Percentiles rank a stretch among this genome's conserved stretches.
Conservation (phyloP, 2,113 vertebrate genomes). For the Xenopus tropicalis region DNA sequence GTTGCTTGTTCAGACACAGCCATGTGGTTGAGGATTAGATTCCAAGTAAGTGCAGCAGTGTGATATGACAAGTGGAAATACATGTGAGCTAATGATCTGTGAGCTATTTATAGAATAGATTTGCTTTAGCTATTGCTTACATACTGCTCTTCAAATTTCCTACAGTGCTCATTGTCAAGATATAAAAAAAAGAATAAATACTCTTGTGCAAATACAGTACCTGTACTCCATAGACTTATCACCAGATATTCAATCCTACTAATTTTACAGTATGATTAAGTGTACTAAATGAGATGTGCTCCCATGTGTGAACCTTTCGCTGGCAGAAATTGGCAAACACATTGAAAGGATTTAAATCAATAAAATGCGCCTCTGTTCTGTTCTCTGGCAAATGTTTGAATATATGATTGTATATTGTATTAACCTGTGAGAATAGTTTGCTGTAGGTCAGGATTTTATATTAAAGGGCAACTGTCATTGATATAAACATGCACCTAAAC, state of each 20-base stretch:
- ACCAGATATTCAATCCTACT: constrained; percentile 21
- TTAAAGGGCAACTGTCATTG: no score
- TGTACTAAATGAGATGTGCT: constrained; percentile 7
- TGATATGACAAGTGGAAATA: constrained; percentile 21
- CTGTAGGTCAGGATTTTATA: no score
- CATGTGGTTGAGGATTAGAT: background rate
- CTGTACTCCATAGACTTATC: constrained; percentile 12
- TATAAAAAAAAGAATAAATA: constrained; percentile 24
- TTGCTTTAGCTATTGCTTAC: constrained; percentile 11
- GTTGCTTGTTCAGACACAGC: no score
- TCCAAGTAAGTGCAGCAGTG: constrained; percentile 4
- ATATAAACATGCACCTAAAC: no score
- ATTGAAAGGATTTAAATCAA: no score
- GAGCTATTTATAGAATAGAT: constrained; percentile 17
- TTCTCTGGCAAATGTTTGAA: no score
- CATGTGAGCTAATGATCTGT: constrained; percentile 10
- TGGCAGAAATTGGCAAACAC: background rate
- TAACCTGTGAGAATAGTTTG: no score
- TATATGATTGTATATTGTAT: no score
- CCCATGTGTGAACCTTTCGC: background rate
- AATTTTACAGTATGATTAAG: constrained; percentile 27
- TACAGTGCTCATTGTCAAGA: constrained; percentile 10
- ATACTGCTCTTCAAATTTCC: constrained; percentile 15
- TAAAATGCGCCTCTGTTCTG: no score
- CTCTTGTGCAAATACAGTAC: constrained; percentile 26